A percentile compares a stretch with the other conserved stretches of the same genome.
phyloP scores from a whole-genome alignment of 2,888 invertebrate species.

The Drosophila parthenogenetica region DNA sequence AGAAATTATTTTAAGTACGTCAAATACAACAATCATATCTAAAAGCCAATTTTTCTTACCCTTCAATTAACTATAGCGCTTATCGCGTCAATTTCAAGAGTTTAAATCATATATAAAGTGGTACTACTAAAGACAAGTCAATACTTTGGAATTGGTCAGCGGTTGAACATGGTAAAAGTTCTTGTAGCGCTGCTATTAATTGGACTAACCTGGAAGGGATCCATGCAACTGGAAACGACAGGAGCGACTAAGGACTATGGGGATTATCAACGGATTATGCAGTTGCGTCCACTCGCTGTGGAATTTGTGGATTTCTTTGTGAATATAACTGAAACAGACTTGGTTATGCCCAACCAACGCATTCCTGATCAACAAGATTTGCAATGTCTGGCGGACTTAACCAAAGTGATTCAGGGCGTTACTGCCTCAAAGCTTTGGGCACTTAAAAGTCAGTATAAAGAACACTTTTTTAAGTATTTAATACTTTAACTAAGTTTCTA shows the following conservation, averaged over 20 bases:
- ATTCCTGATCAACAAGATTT: constrained; percentile 11
- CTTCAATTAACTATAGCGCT: neutral
- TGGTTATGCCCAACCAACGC: neutral
- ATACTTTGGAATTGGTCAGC: neutral
- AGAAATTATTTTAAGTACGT: constrained; percentile 15
- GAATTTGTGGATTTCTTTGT: constrained; percentile 33
- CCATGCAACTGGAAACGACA: neutral
- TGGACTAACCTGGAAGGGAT: neutral
- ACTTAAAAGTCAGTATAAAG: constrained; percentile 32
- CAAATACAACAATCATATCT: constrained; percentile 20
- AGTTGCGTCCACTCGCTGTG: constrained; percentile 7
- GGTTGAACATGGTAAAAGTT: constrained; percentile 9
- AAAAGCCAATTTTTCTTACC: constrained; percentile 1
- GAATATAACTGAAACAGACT: constrained; percentile 23
- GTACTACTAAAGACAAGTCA: neutral
- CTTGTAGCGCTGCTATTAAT: neutral
- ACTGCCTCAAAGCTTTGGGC: constrained; percentile 29
- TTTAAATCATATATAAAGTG: constrained; percentile 7
- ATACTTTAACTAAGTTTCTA: constrained; percentile 34
- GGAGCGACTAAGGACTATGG: neutral
- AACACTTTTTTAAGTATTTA: neutral
- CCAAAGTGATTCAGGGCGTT: constrained; percentile 11
- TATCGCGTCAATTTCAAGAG: neutral
- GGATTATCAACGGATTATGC: constrained; percentile 5
- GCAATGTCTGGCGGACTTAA: constrained; percentile 21